These are phyloP conservation scores for Pionites leucogaster DNA, from an alignment of 2,113 vertebrate genomes.

Conservation along the genomic window DNA sequence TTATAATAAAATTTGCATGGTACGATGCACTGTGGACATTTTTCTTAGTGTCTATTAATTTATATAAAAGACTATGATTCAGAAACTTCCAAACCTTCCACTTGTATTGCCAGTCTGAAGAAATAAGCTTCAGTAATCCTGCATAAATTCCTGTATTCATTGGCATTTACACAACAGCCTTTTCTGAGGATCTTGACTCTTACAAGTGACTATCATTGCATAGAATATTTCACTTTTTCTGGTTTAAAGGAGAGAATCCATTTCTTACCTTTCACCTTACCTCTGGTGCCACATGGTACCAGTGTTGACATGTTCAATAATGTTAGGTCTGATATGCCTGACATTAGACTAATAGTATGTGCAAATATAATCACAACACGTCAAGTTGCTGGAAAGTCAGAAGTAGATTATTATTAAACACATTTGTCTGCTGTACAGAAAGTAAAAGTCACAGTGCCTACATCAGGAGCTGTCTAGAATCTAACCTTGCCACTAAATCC, in stretches of 20 bases:
- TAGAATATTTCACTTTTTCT: not conserved
- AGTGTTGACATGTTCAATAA: not conserved
- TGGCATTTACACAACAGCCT: not conserved
- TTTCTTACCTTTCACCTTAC: not conserved
- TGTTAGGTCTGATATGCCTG: too few relatives aligned
- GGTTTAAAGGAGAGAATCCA: not conserved
- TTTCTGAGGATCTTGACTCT: not conserved
- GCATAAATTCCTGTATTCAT: not conserved
- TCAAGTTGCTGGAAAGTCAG: not conserved
- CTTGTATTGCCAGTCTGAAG: not conserved
- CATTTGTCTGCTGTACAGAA: not conserved
- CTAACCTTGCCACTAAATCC: not conserved
- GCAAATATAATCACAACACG: not conserved
- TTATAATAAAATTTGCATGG: not conserved
- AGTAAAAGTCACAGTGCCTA: not conserved
- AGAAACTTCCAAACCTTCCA: not conserved
- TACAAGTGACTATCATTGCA: not conserved
- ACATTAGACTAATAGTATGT: fast-evolving
- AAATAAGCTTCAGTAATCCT: not conserved
- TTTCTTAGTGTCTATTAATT: not conserved
- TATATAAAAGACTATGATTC: not conserved
- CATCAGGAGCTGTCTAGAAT: not conserved
- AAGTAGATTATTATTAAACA: not conserved
- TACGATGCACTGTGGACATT: not conserved
- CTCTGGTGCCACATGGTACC: not conserved